A percentile compares a stretch with the other conserved stretches of the same genome.
Evolutionary conservation across 1,140 invertebrate genomes (phyloP).

Genomic region (Branchinecta lindahli): DNA sequence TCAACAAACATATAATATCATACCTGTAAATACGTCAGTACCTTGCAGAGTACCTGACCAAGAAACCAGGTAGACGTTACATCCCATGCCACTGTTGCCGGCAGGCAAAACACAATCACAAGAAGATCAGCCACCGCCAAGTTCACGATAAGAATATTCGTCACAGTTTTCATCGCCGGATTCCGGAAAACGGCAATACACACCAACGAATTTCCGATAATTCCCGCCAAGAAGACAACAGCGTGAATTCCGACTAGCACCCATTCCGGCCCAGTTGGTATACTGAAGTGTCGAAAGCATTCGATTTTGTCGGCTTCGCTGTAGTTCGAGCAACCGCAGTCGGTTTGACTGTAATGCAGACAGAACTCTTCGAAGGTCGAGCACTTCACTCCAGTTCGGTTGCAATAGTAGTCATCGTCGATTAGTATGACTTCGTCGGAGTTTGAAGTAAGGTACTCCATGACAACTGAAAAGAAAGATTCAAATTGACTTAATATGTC

Average conservation of each 20-base stretch:
- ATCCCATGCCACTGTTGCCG: constrained; percentile 72
- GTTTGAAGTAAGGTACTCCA: too few relatives aligned
- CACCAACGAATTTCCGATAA: constrained; percentile 72
- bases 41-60: constrained; percentile 58
- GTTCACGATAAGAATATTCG: constrained; percentile 86
- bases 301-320: constrained; percentile 43
- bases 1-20: constrained; percentile 26
- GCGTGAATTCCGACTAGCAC: constrained; percentile 48
- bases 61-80: constrained; percentile 81
- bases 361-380: not conserved
- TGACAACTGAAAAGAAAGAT: too few relatives aligned
- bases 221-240: constrained; percentile 53
- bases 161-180: constrained; percentile 70
- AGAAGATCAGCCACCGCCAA: constrained; percentile 77
- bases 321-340: not conserved
- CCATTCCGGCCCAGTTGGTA: constrained; percentile 41
- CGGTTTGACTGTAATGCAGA: not conserved
- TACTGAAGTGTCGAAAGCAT: constrained; percentile 42
- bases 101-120: constrained; percentile 71
- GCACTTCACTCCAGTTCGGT: not conserved
- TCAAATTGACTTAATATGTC: too few relatives aligned
- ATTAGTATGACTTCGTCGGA: too few relatives aligned
- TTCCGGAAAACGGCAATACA: constrained; percentile 72
- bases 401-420: not conserved
- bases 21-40: constrained; percentile 72